These are phyloP conservation scores for Psittacula echo DNA, from an alignment of 2,797 vertebrate genomes.

Conservation along the genomic window DNA sequence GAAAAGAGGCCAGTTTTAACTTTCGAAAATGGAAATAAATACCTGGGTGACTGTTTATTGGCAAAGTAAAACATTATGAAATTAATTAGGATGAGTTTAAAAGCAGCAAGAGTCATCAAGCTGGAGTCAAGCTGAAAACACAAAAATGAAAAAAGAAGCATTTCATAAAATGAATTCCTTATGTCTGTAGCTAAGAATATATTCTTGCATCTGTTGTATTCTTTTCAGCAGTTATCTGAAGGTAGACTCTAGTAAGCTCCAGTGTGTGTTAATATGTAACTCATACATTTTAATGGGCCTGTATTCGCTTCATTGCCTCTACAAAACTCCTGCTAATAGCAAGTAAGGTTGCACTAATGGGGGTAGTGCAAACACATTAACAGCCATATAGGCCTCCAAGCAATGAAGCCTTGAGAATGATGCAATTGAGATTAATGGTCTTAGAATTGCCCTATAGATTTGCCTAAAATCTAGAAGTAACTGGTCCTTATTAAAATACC, in stretches of 20 bases:
- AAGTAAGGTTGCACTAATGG: neutral
- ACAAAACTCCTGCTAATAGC: neutral
- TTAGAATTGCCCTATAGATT: neutral
- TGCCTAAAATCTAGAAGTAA: neutral
- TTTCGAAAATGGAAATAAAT: neutral
- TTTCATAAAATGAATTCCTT: neutral
- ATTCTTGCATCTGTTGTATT: neutral
- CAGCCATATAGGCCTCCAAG: neutral
- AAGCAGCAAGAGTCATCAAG: neutral
- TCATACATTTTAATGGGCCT: neutral
- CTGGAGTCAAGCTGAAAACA: neutral
- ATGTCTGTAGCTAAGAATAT: constrained; percentile 19
- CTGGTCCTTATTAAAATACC: neutral
- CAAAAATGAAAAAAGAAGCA: neutral
- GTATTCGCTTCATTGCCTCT: neutral
- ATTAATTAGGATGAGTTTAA: neutral
- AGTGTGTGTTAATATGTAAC: neutral
- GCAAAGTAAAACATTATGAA: neutral
- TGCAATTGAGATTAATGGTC: neutral
- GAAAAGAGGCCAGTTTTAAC: neutral
- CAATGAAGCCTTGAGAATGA: neutral
- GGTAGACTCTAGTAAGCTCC: neutral
- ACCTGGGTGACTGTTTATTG: neutral
- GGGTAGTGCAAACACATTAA: neutral
- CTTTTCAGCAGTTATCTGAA: neutral